phyloP scores from a whole-genome alignment of 2,113 vertebrate species.

The Stomatorhinus ivindoensis region DNA sequence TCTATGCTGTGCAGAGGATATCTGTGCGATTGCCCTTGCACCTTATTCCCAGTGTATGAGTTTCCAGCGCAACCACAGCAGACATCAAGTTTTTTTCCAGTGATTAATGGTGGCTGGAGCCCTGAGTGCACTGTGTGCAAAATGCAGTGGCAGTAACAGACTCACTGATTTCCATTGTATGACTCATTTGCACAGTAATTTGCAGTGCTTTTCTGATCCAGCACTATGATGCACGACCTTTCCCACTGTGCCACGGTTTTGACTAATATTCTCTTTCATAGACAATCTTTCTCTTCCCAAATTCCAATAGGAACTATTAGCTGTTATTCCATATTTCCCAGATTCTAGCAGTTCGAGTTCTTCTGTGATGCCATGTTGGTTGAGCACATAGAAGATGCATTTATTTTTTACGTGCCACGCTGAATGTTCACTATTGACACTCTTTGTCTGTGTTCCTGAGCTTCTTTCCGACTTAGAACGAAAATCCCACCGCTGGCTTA shows the following conservation, averaged over 20 bases:
- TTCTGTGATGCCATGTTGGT: not conserved
- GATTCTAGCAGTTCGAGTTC: not conserved
- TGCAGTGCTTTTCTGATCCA: not conserved
- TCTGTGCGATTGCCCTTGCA: not conserved
- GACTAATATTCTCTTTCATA: constrained; percentile 9
- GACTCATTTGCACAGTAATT: not conserved
- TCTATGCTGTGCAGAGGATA: not conserved
- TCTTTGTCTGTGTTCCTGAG: not conserved
- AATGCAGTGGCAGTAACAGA: not conserved
- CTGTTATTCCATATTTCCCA: not conserved
- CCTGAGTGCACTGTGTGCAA: not conserved
- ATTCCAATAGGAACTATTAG: too few relatives aligned
- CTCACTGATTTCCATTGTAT: not conserved
- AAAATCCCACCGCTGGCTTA: not conserved
- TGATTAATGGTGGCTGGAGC: not conserved
- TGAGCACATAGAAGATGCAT: not conserved
- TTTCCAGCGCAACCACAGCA: not conserved
- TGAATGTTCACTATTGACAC: not conserved
- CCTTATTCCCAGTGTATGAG: not conserved
- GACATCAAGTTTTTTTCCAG: not conserved
- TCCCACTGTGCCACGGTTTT: not conserved
- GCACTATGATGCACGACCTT: not conserved
- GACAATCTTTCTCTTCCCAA: constrained; percentile 10
- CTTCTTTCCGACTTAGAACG: not conserved
- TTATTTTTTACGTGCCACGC: not conserved